Evolutionary conservation across 2,797 vertebrate genomes (phyloP), one percentile per base, ranked within the genome.

Genomic region (Rhinatrema bivittatum): DNA sequence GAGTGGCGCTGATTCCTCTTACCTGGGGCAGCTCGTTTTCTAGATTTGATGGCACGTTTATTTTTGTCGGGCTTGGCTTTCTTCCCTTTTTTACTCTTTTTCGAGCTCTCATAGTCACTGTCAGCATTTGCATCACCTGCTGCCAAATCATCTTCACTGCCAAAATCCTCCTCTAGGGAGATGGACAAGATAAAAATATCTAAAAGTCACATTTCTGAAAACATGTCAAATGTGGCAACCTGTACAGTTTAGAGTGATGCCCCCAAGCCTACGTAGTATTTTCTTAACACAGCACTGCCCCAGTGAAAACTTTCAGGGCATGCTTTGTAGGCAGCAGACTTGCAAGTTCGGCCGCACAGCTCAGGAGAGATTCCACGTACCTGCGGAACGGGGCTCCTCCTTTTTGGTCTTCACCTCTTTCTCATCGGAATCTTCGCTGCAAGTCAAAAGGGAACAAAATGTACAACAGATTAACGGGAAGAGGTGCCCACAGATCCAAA

Each of bases 361-460:
- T n/a, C n/a, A n/a, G n/a, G n/a, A n/a, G n/a, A n/a, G n/a, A n/a
- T n/a, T n/a, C n/a, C n/a, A 27, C 40, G 70, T 72, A 97, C 95
- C 95, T 81, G 91, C 89, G 2, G 95, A 99, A 50, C 84, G 78
- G 25, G 74, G 79, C 61, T 97, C 91, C 33, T 93, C 93, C 49
- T 81, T 86, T 87, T 99, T 98, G 49, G 89, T 65, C 87, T 99
- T 99, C 65, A 91, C 71, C 53, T 92, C 81, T 78, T 99, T 97
- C 6, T 97, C 94, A 70, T 98, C 94, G 15, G 93, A 97, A 44
- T 97, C 94, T 69, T 99, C 95, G 62, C 95, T 99, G 65, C 21
- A 74, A 68, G 32, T 0, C 10, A 52, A 41, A 42, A 47, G 20
- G 22, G 23, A 40, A 0, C 39, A 44, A 32, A 35, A 33, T 3